phyloP scores from a whole-genome alignment of 2,888 invertebrate genomes.

The Drosophila gaucha region DNA sequence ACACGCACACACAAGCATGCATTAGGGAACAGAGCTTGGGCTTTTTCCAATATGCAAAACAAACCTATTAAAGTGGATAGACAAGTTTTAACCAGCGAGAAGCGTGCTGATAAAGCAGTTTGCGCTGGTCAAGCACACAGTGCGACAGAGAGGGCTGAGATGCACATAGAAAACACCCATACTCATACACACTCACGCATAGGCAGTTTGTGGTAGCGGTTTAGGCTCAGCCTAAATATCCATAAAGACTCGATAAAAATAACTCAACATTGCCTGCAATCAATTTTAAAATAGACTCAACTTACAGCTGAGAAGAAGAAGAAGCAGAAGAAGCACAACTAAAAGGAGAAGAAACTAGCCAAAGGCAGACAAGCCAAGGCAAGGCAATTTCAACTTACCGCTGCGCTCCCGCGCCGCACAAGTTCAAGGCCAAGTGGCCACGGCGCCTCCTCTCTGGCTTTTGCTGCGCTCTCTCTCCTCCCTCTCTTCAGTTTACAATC shows the following conservation, averaged over 20 bases:
- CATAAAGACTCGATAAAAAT: slow-evolving; percentile 51
- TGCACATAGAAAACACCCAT: slow-evolving; percentile 43
- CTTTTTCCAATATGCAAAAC: slow-evolving; percentile 64
- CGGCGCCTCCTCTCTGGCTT: slow-evolving; percentile 58
- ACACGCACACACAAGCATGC: background rate
- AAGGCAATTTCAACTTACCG: slow-evolving; percentile 68
- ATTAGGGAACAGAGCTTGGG: slow-evolving; percentile 16
- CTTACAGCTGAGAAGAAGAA: slow-evolving; percentile 40
- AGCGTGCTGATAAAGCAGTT: slow-evolving; percentile 62
- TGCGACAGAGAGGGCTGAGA: slow-evolving; percentile 7
- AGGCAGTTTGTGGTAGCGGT: background rate
- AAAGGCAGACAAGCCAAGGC: slow-evolving; percentile 31
- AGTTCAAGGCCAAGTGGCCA: slow-evolving; percentile 77
- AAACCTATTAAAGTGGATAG: slow-evolving; percentile 65
- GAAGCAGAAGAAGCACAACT: slow-evolving; percentile 4
- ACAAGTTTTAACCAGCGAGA: slow-evolving; percentile 63
- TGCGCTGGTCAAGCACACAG: slow-evolving; percentile 54
- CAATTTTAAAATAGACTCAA: slow-evolving; percentile 44
- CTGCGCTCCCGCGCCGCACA: slow-evolving; percentile 68
- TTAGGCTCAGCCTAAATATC: slow-evolving; percentile 37
- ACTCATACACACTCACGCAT: background rate
- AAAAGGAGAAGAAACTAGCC: slow-evolving; percentile 37
- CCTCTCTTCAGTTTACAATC: slow-evolving; percentile 16
- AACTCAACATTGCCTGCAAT: slow-evolving; percentile 53
- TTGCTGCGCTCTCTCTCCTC: slow-evolving; percentile 21